Conservation (phyloP, 1,140 invertebrate genomes). For the Metopolophium dirhodum region DNA sequence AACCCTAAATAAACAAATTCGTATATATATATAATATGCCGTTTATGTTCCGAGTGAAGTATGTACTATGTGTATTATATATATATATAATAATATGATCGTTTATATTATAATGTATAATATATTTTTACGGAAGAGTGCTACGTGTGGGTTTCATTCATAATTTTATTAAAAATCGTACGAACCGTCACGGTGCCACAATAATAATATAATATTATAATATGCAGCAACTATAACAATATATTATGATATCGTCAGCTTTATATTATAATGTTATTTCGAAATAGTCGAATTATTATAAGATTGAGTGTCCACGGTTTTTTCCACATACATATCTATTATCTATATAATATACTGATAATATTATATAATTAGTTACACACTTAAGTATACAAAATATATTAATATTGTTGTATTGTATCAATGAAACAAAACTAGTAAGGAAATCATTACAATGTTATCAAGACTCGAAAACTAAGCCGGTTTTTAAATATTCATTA, state of each 20-base stretch:
- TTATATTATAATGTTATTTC: background rate
- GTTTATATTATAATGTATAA: background rate
- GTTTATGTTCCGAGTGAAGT: background rate
- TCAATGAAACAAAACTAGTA: background rate
- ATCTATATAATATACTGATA: no score
- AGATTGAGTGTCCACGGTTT: background rate
- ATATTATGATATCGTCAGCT: background rate
- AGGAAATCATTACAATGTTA: background rate
- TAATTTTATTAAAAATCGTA: background rate
- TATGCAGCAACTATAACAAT: background rate
- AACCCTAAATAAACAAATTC: conserved; percentile 34
- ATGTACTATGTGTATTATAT: background rate
- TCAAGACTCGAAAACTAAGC: background rate
- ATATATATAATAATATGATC: background rate
- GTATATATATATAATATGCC: no score
- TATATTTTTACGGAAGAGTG: background rate
- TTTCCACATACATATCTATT: background rate
- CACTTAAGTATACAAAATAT: background rate
- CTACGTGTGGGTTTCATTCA: conserved; percentile 28
- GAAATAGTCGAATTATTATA: background rate
- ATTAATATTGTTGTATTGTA: background rate
- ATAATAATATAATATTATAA: no score
- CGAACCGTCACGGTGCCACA: background rate
- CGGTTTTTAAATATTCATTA: background rate
- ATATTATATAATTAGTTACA: background rate